Evolutionary conservation across 30 jellyfish, hydroid and myxozoan genomes (phyloP).

Genomic region (Hydractinia symbiolongicarpus): DNA sequence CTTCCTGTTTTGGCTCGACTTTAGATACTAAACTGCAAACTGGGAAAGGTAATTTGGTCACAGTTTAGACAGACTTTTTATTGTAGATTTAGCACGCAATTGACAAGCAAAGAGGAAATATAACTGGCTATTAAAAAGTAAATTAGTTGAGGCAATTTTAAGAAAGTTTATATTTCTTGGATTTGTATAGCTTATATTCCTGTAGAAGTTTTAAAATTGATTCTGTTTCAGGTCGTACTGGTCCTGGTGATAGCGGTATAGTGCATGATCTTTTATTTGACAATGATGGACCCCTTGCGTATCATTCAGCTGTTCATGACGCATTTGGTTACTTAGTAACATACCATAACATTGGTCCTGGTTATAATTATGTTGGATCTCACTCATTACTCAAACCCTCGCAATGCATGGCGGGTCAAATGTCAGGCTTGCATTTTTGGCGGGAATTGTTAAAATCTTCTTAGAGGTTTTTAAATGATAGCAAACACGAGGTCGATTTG

Average conservation of each 20-base stretch:
- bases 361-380: slow-evolving; percentile 88
- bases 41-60: no score
- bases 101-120: background rate
- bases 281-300: slow-evolving; percentile 88
- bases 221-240: slow-evolving; percentile 63
- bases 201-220: no score
- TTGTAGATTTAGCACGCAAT: no score
- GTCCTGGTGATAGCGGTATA: slow-evolving; percentile 95
- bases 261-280: slow-evolving; percentile 73
- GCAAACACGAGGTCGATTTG: no score
- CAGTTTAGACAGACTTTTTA: no score
- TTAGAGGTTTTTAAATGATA: no score
- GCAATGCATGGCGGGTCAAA: slow-evolving; percentile 71
- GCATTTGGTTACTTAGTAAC: slow-evolving; percentile 83
- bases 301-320: slow-evolving; percentile 94
- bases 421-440: slow-evolving; percentile 87
- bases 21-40: no score
- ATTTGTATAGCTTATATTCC: no score
- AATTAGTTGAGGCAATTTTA: no score
- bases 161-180: no score
- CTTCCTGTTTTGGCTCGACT: no score
- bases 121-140: no score
- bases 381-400: slow-evolving; percentile 67
- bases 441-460: slow-evolving; percentile 37
- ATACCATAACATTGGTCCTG: slow-evolving; percentile 78